Evolutionary conservation across 2,797 vertebrate genomes (phyloP).

Genomic region (Intellagama lesueurii): DNA sequence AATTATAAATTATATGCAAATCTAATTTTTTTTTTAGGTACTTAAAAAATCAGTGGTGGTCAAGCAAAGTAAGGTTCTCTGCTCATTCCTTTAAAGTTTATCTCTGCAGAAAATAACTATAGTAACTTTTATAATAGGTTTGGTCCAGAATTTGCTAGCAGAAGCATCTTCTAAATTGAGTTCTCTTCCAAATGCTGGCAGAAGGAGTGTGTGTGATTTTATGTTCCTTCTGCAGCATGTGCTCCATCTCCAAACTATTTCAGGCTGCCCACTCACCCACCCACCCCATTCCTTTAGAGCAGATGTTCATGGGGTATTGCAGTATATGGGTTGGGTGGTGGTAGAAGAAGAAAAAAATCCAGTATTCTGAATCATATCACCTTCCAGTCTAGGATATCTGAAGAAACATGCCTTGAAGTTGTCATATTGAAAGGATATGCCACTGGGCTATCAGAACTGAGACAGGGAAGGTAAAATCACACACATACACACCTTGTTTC

Average conservation of each 20-base stretch:
- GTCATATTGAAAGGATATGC: background rate
- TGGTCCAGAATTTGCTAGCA: background rate
- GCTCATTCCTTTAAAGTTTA: background rate
- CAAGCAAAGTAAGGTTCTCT: background rate
- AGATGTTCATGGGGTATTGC: background rate
- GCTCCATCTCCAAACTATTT: background rate
- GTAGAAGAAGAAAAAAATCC: background rate
- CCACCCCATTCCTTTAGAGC: background rate
- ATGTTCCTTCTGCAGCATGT: background rate
- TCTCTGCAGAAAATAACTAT: background rate
- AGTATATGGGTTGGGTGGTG: too few relatives aligned
- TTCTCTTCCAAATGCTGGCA: background rate
- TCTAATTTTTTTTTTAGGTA: conserved; percentile 16
- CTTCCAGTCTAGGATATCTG: background rate
- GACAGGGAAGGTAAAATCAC: too few relatives aligned
- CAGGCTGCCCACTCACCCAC: background rate
- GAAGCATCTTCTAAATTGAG: background rate
- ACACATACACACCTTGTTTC: too few relatives aligned
- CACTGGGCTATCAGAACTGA: background rate
- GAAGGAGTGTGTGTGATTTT: background rate
- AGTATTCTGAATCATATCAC: background rate
- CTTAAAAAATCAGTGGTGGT: background rate
- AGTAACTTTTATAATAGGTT: background rate
- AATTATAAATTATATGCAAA: conserved; percentile 37
- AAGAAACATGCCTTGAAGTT: background rate